Percentiles rank a stretch among this genome's conserved stretches.
phyloP scores from a whole-genome alignment of 2,888 invertebrate genomes.

The Chaitophorus viminalis region DNA sequence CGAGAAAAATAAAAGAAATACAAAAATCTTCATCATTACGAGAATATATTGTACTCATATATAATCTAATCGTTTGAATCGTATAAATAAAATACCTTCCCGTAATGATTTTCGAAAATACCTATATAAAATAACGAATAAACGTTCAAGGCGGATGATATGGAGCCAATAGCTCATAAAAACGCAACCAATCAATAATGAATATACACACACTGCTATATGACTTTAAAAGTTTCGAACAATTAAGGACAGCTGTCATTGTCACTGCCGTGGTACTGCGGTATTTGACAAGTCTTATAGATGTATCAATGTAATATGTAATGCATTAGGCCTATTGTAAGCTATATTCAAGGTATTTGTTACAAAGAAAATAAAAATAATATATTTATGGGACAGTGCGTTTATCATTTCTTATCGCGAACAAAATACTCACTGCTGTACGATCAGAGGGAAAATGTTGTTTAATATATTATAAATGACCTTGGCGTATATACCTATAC shows the following conservation, averaged over 20 bases:
- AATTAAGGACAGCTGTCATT: constrained; percentile 22
- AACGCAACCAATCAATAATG: constrained; percentile 40
- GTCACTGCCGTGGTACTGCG: neutral
- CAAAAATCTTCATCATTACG: neutral
- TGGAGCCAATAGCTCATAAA: neutral
- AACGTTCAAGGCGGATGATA: neutral
- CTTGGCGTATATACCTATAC: too few species aligned
- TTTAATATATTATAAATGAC: too few species aligned
- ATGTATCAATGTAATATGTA: neutral
- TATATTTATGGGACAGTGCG: neutral
- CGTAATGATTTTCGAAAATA: neutral
- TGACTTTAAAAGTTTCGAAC: constrained; percentile 4
- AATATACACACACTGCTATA: neutral
- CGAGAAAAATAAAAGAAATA: neutral
- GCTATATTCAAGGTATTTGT: neutral
- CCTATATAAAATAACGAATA: constrained; percentile 3
- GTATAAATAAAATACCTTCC: neutral
- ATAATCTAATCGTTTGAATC: neutral
- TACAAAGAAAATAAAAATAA: neutral
- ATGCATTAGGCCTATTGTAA: neutral
- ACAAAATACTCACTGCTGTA: neutral
- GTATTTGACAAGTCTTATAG: constrained; percentile 6
- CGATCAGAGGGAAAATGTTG: neutral
- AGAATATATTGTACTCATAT: neutral
- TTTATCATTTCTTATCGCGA: neutral